These are phyloP conservation scores for Cydia splendana DNA, from an alignment of 1,140 invertebrate genomes.

Conservation along the genomic window DNA sequence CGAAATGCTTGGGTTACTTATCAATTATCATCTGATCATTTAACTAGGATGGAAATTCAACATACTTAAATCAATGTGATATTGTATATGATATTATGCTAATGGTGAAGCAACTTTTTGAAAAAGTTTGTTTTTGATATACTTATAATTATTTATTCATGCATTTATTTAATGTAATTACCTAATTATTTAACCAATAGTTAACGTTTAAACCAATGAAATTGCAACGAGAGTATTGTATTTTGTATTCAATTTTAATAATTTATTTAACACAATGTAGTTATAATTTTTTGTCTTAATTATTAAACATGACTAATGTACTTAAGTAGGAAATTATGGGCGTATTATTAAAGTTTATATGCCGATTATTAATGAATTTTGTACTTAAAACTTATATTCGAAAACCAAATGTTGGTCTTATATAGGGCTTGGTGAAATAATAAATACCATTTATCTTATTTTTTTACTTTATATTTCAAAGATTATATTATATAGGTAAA, in stretches of 20 bases:
- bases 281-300: conserved; percentile 12
- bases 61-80: conserved; percentile 39
- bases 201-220: conserved; percentile 46
- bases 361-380: background rate
- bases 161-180: conserved; percentile 35
- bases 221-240: conserved; percentile 47
- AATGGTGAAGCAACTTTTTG: conserved; percentile 28
- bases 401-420: conserved; percentile 13
- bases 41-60: background rate
- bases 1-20: background rate
- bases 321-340: conserved; percentile 36
- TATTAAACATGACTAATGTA: conserved; percentile 19
- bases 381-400: conserved; percentile 5
- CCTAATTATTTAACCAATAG: conserved; percentile 37
- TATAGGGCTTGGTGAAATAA: background rate
- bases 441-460: conserved; percentile 26
- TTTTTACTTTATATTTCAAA: conserved; percentile 38
- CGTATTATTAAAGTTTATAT: conserved; percentile 34
- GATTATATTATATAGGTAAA: conserved; percentile 38
- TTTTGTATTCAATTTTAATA: conserved; percentile 39
- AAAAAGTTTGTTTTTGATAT: conserved; percentile 28
- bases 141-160: background rate
- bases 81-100: conserved; percentile 33
- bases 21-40: background rate
- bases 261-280: conserved; percentile 16